Evolutionary conservation across 2,113 vertebrate genomes (phyloP).

Genomic region (Epinephelus moara): DNA sequence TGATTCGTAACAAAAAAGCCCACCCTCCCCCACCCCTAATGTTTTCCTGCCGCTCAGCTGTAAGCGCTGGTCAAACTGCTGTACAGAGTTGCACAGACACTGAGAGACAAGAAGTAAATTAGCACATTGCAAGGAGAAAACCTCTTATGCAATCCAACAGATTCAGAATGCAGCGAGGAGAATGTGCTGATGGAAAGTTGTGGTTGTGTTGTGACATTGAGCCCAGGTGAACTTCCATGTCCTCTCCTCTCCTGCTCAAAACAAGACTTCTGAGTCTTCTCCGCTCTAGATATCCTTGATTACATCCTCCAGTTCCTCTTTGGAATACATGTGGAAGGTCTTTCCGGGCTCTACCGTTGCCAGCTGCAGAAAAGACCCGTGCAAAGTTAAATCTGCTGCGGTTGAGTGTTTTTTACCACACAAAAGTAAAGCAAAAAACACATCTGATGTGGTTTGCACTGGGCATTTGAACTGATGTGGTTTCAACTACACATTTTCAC

Average conservation of each 20-base stretch:
- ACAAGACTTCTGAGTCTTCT: slow-evolving; percentile 37
- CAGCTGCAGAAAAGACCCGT: slow-evolving; percentile 84
- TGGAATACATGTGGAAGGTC: slow-evolving; percentile 99
- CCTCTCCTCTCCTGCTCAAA: slow-evolving; percentile 48
- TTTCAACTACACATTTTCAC: background rate
- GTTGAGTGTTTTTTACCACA: too few species aligned
- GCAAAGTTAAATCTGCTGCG: too few species aligned
- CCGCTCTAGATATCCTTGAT: slow-evolving; percentile 95
- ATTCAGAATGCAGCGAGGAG: slow-evolving; percentile 57
- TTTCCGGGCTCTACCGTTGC: slow-evolving; percentile 95
- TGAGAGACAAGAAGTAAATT: slow-evolving; percentile 66
- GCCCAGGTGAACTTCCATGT: slow-evolving; percentile 36
- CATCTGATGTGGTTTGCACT: too few species aligned
- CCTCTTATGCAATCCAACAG: slow-evolving; percentile 61
- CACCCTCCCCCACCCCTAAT: slow-evolving; percentile 42
- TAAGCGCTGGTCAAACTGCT: slow-evolving; percentile 63
- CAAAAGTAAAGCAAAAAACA: too few species aligned
- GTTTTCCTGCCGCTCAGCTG: slow-evolving; percentile 58
- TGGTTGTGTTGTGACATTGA: slow-evolving; percentile 56
- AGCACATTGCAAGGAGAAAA: slow-evolving; percentile 72
- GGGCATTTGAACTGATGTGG: background rate
- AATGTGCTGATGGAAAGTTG: slow-evolving; percentile 71
- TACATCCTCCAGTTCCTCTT: slow-evolving; percentile 98
- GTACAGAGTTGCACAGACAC: slow-evolving; percentile 75
- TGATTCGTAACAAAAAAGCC: slow-evolving; percentile 83